Percentiles rank a stretch among this genome's conserved stretches.
Conservation (phyloP, 2,888 invertebrate genomes). For the Galerucella nymphaeae region DNA sequence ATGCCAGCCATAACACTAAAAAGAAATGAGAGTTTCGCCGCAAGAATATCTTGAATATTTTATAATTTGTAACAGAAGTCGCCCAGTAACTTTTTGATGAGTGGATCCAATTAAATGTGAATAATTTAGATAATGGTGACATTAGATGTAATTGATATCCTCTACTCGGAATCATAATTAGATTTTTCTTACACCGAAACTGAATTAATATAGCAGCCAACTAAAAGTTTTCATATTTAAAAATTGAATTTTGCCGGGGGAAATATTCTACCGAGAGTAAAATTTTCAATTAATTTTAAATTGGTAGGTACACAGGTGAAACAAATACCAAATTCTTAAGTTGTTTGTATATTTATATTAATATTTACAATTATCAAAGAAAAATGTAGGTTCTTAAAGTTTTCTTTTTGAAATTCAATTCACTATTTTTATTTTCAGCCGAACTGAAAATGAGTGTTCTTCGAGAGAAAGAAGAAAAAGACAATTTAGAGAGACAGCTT, state of each 20-base stretch:
- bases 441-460: constrained; percentile 96
- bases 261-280: constrained; percentile 13
- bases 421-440: constrained; percentile 75
- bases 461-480: constrained; percentile 92
- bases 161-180: constrained; percentile 56
- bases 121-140: constrained; percentile 65
- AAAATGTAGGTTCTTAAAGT: too few species aligned
- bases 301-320: not conserved
- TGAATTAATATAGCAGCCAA: constrained; percentile 47
- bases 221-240: constrained; percentile 48
- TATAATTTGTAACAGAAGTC: constrained; percentile 65
- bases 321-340: not conserved
- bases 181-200: constrained; percentile 51
- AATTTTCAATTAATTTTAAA: constrained; percentile 31
- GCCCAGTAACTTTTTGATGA: constrained; percentile 64
- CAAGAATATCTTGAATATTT: constrained; percentile 63
- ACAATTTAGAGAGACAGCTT: constrained; percentile 92
- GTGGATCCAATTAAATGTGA: constrained; percentile 64
- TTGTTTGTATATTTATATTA: not conserved
- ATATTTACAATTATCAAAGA: too few species aligned
- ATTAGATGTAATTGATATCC: constrained; percentile 65
- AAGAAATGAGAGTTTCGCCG: constrained; percentile 62
- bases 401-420: too few species aligned
- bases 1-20: constrained; percentile 65
- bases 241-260: constrained; percentile 41